Conservation (phyloP, 2,113 vertebrate species). For the Forbesichthys papilliferus region DNA sequence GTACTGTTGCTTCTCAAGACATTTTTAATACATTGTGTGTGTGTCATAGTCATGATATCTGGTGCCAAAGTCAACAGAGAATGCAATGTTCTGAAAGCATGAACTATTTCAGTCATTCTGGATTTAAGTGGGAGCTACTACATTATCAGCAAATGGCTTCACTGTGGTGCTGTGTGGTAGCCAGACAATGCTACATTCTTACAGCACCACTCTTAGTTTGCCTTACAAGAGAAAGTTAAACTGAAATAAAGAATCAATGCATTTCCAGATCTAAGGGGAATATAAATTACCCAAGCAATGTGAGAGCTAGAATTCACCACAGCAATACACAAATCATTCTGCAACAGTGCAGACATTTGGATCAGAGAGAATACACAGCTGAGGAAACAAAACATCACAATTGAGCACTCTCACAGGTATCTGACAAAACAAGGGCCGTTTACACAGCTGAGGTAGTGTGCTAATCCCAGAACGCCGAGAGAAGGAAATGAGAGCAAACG, state of each 20-base stretch:
- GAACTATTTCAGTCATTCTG: slow-evolving; percentile 48
- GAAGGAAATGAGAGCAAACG: neutral
- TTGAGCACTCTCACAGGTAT: slow-evolving; percentile 51
- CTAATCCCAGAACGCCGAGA: slow-evolving; percentile 3
- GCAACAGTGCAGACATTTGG: slow-evolving; percentile 13
- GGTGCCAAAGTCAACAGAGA: slow-evolving; percentile 30
- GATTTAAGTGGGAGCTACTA: slow-evolving; percentile 28
- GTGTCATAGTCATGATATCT: slow-evolving; percentile 18
- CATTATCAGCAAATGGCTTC: neutral
- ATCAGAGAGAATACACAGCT: slow-evolving; percentile 39
- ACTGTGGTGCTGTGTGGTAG: neutral
- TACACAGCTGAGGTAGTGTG: slow-evolving; percentile 58
- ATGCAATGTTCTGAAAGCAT: slow-evolving; percentile 46
- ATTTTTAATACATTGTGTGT: slow-evolving; percentile 10
- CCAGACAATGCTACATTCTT: neutral
- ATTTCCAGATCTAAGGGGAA: neutral
- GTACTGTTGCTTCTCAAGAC: neutral
- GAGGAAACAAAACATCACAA: slow-evolving; percentile 56
- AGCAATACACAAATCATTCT: slow-evolving; percentile 14
- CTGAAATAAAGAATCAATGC: neutral
- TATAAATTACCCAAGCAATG: slow-evolving; percentile 1
- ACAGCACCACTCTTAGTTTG: slow-evolving; percentile 19
- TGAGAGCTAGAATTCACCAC: neutral
- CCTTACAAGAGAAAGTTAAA: neutral
- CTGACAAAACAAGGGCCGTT: slow-evolving; percentile 47